These are phyloP conservation scores for Acomys russatus DNA, from an alignment of 2,797 vertebrate genomes.

Conservation along the genomic window DNA sequence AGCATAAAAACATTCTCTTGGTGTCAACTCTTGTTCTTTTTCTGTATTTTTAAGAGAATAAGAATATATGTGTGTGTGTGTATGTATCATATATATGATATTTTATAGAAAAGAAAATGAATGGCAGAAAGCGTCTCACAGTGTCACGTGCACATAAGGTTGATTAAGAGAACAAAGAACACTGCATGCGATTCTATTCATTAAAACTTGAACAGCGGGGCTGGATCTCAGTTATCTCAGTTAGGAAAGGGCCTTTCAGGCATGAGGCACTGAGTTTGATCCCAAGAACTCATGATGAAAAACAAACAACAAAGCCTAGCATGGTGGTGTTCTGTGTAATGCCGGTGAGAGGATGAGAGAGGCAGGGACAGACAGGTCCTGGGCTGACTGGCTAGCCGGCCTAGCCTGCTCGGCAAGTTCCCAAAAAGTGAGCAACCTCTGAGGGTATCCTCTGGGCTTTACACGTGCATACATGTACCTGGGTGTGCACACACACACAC, in stretches of 20 bases:
- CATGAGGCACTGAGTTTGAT: background rate
- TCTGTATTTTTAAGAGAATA: conserved; percentile 7
- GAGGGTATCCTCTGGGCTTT: background rate
- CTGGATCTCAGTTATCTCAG: background rate
- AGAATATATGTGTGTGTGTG: background rate
- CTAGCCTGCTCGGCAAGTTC: background rate
- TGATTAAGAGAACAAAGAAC: background rate
- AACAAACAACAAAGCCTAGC: background rate
- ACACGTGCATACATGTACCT: background rate
- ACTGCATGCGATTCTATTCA: background rate
- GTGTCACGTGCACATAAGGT: background rate
- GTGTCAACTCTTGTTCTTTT: background rate
- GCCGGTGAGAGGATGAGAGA: background rate
- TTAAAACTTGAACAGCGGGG: conserved; percentile 16
- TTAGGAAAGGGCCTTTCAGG: background rate
- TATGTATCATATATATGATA: background rate
- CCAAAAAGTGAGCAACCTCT: background rate
- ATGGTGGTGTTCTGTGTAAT: background rate
- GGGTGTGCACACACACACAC: background rate
- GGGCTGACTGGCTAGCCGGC: background rate
- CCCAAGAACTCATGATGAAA: background rate
- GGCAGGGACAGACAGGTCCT: background rate
- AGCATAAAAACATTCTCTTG: background rate
- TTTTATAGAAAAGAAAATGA: background rate
- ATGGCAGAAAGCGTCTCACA: background rate